Conservation (phyloP, 2,888 invertebrate species). For the Macrosiphum euphorbiae region DNA sequence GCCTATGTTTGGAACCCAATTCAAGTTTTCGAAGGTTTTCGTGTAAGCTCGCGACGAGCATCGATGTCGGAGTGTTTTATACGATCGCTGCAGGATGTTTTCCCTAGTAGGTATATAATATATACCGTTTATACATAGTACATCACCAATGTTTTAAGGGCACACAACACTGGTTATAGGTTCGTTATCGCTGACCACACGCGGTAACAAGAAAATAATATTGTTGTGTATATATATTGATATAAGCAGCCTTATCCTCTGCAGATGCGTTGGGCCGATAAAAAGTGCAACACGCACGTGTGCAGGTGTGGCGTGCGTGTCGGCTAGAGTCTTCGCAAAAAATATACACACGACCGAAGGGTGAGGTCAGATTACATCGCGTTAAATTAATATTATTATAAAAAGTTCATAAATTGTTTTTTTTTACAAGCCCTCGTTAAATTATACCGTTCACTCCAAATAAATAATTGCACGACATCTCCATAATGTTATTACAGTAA, state of each 20-base stretch:
- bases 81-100: not conserved
- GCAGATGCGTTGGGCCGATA: not conserved
- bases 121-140: not conserved
- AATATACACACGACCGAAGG: not conserved
- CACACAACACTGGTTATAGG: not conserved
- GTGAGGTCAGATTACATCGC: not conserved
- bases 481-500: not conserved
- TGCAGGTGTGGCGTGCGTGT: constrained; percentile 5
- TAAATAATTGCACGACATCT: not conserved
- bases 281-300: not conserved
- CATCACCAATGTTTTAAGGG: not conserved
- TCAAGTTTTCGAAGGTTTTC: not conserved
- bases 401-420: not conserved
- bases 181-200: constrained; percentile 1
- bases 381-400: not conserved
- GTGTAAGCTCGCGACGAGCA: not conserved
- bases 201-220: not conserved
- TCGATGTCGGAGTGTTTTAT: not conserved
- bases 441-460: not conserved
- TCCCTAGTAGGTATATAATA: not conserved
- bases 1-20: not conserved
- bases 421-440: not conserved
- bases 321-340: not conserved
- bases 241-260: not conserved
- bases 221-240: not conserved